These are phyloP conservation scores for Pantala flavescens DNA, from an alignment of 1,140 invertebrate genomes.

Conservation along the genomic window DNA sequence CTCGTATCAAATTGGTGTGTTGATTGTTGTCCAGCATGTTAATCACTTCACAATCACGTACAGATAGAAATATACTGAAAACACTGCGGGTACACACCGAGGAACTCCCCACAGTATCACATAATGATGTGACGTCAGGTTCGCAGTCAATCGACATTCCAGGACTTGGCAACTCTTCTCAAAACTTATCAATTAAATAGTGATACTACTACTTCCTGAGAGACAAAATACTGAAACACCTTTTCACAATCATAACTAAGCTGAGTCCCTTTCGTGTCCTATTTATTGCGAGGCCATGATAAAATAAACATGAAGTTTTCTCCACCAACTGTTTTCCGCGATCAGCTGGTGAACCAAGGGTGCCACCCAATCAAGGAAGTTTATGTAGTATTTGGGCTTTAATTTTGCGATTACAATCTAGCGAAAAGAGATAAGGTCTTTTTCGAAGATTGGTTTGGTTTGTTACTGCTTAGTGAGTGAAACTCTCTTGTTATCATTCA, in stretches of 20 bases:
- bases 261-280: background rate
- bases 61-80: background rate
- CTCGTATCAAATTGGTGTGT: background rate
- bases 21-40: background rate
- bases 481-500: too few relatives aligned
- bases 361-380: slow-evolving; percentile 7
- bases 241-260: background rate
- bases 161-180: slow-evolving; percentile 4
- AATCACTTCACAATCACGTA: background rate
- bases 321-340: slow-evolving; percentile 3
- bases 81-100: background rate
- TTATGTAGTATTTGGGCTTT: background rate
- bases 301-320: slow-evolving; percentile 4
- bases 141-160: slow-evolving; percentile 2
- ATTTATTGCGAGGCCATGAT: background rate
- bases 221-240: background rate
- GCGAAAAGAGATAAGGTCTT: too few relatives aligned
- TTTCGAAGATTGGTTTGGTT: too few relatives aligned
- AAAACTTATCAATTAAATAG: background rate
- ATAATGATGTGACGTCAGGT: slow-evolving; percentile 9
- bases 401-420: background rate
- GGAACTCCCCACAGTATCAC: slow-evolving; percentile 7
- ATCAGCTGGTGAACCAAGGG: slow-evolving; percentile 5
- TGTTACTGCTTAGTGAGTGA: too few relatives aligned
- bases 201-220: background rate